Percentiles rank a stretch among this genome's conserved stretches.
Conservation (phyloP, 2,113 vertebrate genomes). For the Ovibos moschatus region DNA sequence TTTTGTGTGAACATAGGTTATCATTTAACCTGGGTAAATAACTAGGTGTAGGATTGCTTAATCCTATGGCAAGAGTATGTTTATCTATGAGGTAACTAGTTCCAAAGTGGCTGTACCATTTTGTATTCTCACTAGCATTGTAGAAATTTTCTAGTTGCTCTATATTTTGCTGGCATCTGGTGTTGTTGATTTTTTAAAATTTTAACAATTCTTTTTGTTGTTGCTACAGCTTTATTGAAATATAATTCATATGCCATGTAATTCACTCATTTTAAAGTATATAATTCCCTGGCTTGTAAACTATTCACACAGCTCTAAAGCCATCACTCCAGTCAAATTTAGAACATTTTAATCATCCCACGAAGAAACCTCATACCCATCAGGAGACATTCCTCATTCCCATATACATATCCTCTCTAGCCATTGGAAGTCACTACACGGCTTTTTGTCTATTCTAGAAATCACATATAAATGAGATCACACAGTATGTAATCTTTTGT, state of each 20-base stretch:
- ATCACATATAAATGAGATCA: neutral
- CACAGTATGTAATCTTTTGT: neutral
- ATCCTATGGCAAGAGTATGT: neutral
- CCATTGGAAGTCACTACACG: neutral
- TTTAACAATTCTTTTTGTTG: neutral
- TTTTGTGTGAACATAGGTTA: neutral
- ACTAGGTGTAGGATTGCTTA: neutral
- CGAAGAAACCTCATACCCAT: neutral
- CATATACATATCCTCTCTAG: neutral
- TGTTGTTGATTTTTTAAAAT: neutral
- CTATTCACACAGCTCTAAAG: neutral
- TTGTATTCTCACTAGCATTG: neutral
- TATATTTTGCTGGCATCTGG: neutral
- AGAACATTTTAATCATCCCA: neutral
- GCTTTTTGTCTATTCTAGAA: neutral
- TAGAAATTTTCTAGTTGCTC: neutral
- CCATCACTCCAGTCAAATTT: neutral
- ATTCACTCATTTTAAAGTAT: neutral
- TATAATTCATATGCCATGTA: neutral
- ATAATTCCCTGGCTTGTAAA: neutral
- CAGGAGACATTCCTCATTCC: neutral
- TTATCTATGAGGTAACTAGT: neutral
- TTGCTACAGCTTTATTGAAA: neutral
- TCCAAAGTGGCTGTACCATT: neutral
- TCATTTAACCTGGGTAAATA: neutral